Evolutionary conservation across 1,140 invertebrate species (phyloP).

Genomic region (silkworm (Bombyx mori)): ASM3026992v2 NC_085118.1:6784501-6785000

Average conservation of each 20-base stretch:
- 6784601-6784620: conserved; percentile 8
- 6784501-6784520: neutral
- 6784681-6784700: conserved; percentile 9
- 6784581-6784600: conserved; percentile 11
- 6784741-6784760: conserved; percentile 10
- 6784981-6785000: too few relatives aligned
- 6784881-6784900: too few relatives aligned
- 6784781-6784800: conserved; percentile 10
- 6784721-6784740: conserved; percentile 10
- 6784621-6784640: conserved; percentile 3
- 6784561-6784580: conserved; percentile 3
- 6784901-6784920: too few relatives aligned
- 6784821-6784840: conserved; percentile 4
- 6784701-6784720: conserved; percentile 12
- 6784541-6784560: conserved; percentile 2
- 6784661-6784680: conserved; percentile 9
- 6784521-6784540: conserved; percentile 5
- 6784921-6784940: too few relatives aligned
- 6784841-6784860: neutral
- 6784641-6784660: conserved; percentile 10
- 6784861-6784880: too few relatives aligned
- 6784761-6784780: conserved; percentile 10
- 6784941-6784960: too few relatives aligned
- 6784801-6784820: conserved; percentile 4
- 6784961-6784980: too few relatives aligned